Base-by-base conservation (phyloP, 2,113 vertebrate species). In the Phocoena phocoena region DNA sequence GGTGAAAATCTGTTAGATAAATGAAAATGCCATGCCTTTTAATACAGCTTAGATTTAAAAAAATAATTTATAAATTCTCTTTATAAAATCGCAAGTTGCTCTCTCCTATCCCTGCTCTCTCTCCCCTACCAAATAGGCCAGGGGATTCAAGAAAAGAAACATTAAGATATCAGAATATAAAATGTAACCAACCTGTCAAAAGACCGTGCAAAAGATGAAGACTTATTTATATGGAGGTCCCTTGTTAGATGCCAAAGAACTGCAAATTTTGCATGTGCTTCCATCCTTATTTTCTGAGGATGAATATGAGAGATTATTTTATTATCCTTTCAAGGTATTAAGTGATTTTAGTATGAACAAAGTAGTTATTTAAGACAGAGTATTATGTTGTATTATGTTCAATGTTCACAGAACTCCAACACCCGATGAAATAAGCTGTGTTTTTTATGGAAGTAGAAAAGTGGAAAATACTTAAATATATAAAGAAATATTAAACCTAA, bases 171-270 rank as follows among this genome's bases (percentile, higher is more conserved):
- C 15, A 89, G 25, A 96, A 89, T 41, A 92, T 71, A 88, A 96
- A 96, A n/a, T 70, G 4, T 86, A 96, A 98, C 99, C 68, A 97
- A 99, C 99, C 99, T 99, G 99, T 99, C 99, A 98, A 99, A 99
- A 31, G 99, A 99, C 86, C 99, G 99, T 93, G 99, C 99, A 96
- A 99, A 99, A 86, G 99, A 99, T 95, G 99, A 99, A 0, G 99
- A 99, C 97, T 99, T 99, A 97, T 99, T 99, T 98, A 99, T 99
- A 97, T 99, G 99, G 90, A 99, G 98, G 97, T 99, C 99, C 96
- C 99, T 99, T 62, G 99, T 99, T 71, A 99, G 99, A 98, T 99
- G 99, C 99, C 99, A 99, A 23, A 99, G 99, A 60, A 99, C 99
- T 68, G 99, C 99, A 98, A 99, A 99, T 97, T 99, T 99, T 41